phyloP scores from a whole-genome alignment of 2,797 vertebrate species.

The Columba guinea region DNA sequence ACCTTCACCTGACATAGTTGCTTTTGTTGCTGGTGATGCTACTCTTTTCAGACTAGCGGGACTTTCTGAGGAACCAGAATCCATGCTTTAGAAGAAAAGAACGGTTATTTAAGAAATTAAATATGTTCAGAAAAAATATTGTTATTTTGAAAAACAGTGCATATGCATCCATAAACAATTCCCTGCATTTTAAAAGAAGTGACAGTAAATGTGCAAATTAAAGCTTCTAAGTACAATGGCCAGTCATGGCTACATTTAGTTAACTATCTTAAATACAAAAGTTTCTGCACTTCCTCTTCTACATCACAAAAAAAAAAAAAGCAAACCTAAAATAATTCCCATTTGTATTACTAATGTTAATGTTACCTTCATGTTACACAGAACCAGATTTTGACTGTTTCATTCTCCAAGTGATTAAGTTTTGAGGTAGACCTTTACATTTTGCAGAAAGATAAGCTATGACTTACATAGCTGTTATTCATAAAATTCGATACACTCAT shows the following conservation, averaged over 20 bases:
- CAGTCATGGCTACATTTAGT: background rate
- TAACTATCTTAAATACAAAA: background rate
- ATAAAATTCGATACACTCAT: background rate
- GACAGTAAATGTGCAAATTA: background rate
- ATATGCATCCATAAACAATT: background rate
- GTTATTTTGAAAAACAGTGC: background rate
- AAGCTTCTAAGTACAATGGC: background rate
- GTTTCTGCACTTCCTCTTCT: background rate
- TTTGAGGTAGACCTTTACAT: background rate
- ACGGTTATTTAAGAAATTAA: background rate
- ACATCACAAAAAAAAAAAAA: background rate
- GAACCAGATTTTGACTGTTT: background rate
- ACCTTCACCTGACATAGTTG: slow-evolving; percentile 89
- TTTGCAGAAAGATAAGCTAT: background rate
- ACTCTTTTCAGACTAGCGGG: slow-evolving; percentile 92
- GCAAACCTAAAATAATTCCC: background rate
- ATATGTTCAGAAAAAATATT: background rate
- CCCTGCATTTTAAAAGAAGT: background rate
- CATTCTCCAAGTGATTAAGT: background rate
- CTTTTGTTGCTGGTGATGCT: slow-evolving; percentile 89
- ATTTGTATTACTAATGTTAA: background rate
- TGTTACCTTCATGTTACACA: background rate
- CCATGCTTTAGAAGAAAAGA: slow-evolving; percentile 79
- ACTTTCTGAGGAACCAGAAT: slow-evolving; percentile 90
- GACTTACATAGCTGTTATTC: background rate